Evolutionary conservation across 92 coral and sea anemone genomes (phyloP).

Genomic region (Meandrina meandrites): DNA sequence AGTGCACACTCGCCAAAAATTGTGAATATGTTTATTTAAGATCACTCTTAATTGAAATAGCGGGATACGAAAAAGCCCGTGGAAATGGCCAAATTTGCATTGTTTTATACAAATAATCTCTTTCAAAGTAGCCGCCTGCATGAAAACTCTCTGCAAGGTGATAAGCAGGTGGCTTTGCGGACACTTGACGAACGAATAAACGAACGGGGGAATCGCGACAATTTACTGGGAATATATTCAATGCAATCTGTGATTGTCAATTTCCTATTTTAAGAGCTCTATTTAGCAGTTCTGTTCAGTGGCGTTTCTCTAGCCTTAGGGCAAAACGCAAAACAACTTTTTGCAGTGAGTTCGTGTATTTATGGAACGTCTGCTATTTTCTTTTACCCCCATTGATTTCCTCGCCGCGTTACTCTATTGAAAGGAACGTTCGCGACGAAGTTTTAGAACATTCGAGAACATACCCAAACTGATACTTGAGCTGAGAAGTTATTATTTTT

Average conservation of each 20-base stretch:
- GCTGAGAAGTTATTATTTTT: background rate
- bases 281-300: background rate
- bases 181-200: background rate
- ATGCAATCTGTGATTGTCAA: background rate
- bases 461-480: background rate
- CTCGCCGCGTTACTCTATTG: too few species aligned
- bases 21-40: slow-evolving; percentile 5
- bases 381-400: background rate
- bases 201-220: background rate
- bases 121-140: background rate
- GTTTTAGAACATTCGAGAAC: too few species aligned
- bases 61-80: slow-evolving; percentile 20
- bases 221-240: background rate
- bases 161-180: slow-evolving; percentile 18
- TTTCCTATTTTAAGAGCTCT: background rate
- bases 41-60: background rate
- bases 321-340: background rate
- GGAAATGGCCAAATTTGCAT: slow-evolving; percentile 20
- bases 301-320: background rate
- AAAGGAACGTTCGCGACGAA: too few species aligned
- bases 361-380: background rate
- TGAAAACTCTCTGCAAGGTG: background rate
- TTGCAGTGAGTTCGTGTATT: background rate
- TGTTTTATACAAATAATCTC: slow-evolving; percentile 25
- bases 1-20: background rate